Evolutionary conservation across 1,140 invertebrate genomes (phyloP), one percentile per base, ranked within the genome.

Genomic region (Magallana ariakensis): DNA sequence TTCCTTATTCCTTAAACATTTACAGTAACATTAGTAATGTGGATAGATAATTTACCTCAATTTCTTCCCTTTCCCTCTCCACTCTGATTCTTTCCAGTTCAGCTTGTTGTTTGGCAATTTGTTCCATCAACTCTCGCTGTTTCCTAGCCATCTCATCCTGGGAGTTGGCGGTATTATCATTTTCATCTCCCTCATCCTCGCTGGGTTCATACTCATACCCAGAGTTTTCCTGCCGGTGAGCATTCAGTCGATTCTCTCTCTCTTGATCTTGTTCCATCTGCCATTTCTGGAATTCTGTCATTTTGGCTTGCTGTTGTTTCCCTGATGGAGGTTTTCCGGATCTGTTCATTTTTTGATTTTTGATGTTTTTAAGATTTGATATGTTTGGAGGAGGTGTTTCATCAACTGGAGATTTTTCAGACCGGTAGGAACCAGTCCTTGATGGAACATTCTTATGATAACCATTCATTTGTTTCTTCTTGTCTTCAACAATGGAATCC

Each of bases 271-370:
- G 93, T 87, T 93, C 92, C 86, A 91, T 87, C 89, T 92, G 93
- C 91, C 92, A 93, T 80, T 92, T 92, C 70, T 93, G 90, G 66
- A 92, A 93, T 83, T 93, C 92, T 60, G 91, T 89, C 53, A 91
- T 58, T 85, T 92, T 91, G 53, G 84, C 80, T 82, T 55, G 83
- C 62, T 60, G 75, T 54, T 16, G 54, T 84, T 55, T 86, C 11
- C 82, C 81, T 13, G 87, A 62, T 1, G 85, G 16, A 16, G 85
- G 55, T 62, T 60, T 80, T 9, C 57, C 66, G n/a, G 56, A 83
- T 54, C 80, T 70, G 55, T 86, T 83, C 0, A 83, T 83, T 85
- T 87, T 89, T 56, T 85, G 87, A 58, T 85, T 88, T 56, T 86
- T 85, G 13, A 87, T 56, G 26, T 83, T 87, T 86, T 85, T 85